phyloP scores from a whole-genome alignment of 2,888 invertebrate genomes.

The Strigamia maritima region DNA sequence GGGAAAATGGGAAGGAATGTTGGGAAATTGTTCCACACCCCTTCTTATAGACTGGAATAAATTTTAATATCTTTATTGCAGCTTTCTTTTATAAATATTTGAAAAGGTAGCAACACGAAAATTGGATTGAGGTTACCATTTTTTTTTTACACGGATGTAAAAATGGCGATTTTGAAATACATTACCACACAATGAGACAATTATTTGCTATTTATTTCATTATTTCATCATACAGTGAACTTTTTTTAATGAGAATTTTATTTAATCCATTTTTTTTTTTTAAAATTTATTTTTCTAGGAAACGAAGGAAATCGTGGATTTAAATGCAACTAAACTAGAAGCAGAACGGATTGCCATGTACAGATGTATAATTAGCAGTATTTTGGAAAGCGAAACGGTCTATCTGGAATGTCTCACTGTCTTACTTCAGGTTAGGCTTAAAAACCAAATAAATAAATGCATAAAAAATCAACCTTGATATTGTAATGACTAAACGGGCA shows the following conservation, averaged over 20 bases:
- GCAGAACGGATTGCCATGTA: constrained; percentile 81
- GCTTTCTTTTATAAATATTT: too few species aligned
- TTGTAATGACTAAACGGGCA: background rate
- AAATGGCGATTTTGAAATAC: background rate
- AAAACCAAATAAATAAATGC: too few species aligned
- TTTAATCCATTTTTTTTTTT: background rate
- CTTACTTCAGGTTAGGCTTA: constrained; percentile 84
- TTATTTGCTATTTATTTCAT: too few species aligned
- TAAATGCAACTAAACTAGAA: constrained; percentile 54
- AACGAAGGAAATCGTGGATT: background rate
- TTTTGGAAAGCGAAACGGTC: constrained; percentile 84
- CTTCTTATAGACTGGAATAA: background rate
- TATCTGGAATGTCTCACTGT: constrained; percentile 87
- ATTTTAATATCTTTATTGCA: background rate
- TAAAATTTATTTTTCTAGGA: background rate
- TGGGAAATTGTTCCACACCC: background rate
- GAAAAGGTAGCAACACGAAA: too few species aligned
- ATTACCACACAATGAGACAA: background rate
- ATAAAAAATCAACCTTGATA: too few species aligned
- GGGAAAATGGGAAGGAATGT: background rate
- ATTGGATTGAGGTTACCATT: too few species aligned
- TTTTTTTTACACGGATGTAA: too few species aligned
- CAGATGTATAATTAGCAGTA: constrained; percentile 80
- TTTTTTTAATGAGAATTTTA: too few species aligned
- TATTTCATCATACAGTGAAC: background rate